phyloP scores from a whole-genome alignment of 1,140 invertebrate genomes.

The Halotydeus destructor region DNA sequence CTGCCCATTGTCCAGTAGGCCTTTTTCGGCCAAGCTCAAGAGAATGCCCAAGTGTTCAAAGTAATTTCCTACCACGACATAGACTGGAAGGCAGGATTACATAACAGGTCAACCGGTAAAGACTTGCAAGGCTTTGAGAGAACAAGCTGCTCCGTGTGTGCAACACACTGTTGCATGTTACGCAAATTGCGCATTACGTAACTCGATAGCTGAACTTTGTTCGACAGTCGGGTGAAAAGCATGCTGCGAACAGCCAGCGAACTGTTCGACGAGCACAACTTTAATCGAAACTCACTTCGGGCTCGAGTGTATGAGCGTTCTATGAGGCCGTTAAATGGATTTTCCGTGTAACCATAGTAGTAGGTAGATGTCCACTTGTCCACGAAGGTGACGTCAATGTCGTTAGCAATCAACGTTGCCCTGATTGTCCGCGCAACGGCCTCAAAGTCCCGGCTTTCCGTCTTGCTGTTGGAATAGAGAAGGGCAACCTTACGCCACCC shows the following conservation, averaged over 20 bases:
- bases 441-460: constrained; percentile 40
- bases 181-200: no score
- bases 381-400: constrained; percentile 40
- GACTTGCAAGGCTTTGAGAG: no score
- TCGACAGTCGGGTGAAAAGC: constrained; percentile 1
- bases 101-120: not conserved
- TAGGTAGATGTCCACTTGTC: constrained; percentile 51
- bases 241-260: no score
- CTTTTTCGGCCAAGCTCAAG: constrained; percentile 53
- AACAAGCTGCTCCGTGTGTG: no score
- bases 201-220: no score
- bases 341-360: constrained; percentile 42
- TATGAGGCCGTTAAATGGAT: constrained; percentile 58
- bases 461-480: constrained; percentile 39
- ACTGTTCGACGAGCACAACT: constrained; percentile 1
- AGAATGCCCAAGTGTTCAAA: constrained; percentile 64
- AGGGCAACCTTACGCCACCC: constrained; percentile 34
- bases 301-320: constrained; percentile 49
- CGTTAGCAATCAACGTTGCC: constrained; percentile 37
- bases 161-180: no score
- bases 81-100: constrained; percentile 42
- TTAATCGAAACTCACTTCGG: constrained; percentile 40
- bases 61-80: constrained; percentile 69
- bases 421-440: constrained; percentile 47
- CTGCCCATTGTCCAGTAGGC: constrained; percentile 61